Base-by-base conservation (phyloP, 2,797 vertebrate species). In the Polyboroides typus region DNA sequence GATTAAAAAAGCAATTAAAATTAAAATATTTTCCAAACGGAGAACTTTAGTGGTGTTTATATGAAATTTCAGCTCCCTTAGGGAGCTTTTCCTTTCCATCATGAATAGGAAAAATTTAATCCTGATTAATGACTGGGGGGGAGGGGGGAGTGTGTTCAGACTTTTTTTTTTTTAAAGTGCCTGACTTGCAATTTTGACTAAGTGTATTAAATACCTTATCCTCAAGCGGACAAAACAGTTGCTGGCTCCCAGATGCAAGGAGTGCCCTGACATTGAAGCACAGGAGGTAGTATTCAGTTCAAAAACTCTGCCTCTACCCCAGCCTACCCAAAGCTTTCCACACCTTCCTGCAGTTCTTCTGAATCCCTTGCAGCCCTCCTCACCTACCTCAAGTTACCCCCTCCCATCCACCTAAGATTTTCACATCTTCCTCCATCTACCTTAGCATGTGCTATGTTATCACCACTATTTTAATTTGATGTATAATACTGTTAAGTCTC, bases 141-240 rank as follows among this genome's bases (percentile, higher is more conserved):
- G 15, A 15, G 15, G 7, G 15, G 1, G 4, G 0, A 40, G 10
- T 3, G 0, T 12, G 6, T 67, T 67, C 48, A 44, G 40, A 23
- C 5, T 53, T 6, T 4, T 71, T n/a, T 12, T 25, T 92, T 80
- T 53, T 90, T 8, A 63, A 91, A 80, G 26, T 9, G 29, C 48
- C 58, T 82, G 13, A 73, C 22, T 45, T 75, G 72, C 2, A 7
- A 3, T 50, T 72, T 59, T 64, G 25, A 38, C 52, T 63, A 73
- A 70, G 15, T 31, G 9, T 38, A 70, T 70, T 67, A 81, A 81
- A 75, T 36, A 85, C 7, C 11, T 84, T 31, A 63, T 27, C 36
- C 38, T 76, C 44, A 52, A 78, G 25, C 1, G 8, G 31, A 62
- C 18, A 89, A 79, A 70, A 47, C 16, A 92, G 38, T 67, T 63